Evolutionary conservation across 2,888 invertebrate species (phyloP).

Genomic region (Neria commutata): DNA sequence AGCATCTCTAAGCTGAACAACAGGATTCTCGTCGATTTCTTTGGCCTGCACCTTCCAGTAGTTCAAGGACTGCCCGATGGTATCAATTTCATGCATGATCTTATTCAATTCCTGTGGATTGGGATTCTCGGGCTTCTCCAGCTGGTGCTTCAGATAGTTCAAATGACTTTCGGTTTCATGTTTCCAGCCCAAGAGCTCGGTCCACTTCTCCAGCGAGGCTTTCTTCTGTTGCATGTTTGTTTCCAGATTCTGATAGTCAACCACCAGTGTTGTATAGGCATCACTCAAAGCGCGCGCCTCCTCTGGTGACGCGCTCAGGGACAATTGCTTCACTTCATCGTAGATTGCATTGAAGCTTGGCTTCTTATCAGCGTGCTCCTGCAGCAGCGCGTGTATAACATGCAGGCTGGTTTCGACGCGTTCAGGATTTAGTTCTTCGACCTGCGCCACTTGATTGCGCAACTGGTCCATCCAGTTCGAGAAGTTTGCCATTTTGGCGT

Average conservation of each 20-base stretch:
- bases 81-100: slow-evolving; percentile 73
- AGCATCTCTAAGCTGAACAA: slow-evolving; percentile 73
- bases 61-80: slow-evolving; percentile 70
- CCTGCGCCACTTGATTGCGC: slow-evolving; percentile 73
- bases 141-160: slow-evolving; percentile 79
- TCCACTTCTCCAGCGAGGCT: slow-evolving; percentile 79
- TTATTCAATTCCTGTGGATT: slow-evolving; percentile 73
- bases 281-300: slow-evolving; percentile 77
- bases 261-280: slow-evolving; percentile 76
- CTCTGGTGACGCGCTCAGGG: slow-evolving; percentile 72
- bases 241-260: slow-evolving; percentile 79
- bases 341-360: slow-evolving; percentile 79
- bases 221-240: slow-evolving; percentile 77
- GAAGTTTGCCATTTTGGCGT: slow-evolving; percentile 78
- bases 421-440: slow-evolving; percentile 81
- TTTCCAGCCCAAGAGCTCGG: slow-evolving; percentile 80
- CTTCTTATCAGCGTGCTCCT: slow-evolving; percentile 85
- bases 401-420: slow-evolving; percentile 81
- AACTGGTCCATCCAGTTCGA: slow-evolving; percentile 81
- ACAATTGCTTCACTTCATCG: slow-evolving; percentile 81
- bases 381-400: slow-evolving; percentile 77
- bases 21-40: slow-evolving; percentile 71
- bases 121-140: slow-evolving; percentile 74
- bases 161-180: slow-evolving; percentile 80
- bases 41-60: slow-evolving; percentile 75